Evolutionary conservation across 2,888 invertebrate genomes (phyloP), one percentile per base, ranked within the genome.

Genomic region (Ochropleura plecta): DNA sequence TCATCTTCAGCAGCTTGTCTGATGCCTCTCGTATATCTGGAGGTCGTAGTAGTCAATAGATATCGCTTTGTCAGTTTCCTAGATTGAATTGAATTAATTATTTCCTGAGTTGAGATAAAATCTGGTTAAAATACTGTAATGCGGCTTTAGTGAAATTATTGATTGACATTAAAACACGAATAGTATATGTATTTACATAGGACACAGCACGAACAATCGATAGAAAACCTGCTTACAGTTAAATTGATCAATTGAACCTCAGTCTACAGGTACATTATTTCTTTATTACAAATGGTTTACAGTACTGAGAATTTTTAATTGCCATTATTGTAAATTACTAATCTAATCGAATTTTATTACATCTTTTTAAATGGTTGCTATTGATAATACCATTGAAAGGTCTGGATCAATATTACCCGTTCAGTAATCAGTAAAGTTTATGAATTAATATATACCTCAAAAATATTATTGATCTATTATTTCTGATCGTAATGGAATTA

Each of bases 381-480:
- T 74, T 76, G 60, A 53, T 67, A 70, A 72, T 74, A 74, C 57
- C 70, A 77, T 40, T 74, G 71, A 62, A 72, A 79, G 66, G 65
- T 84, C 71, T 75, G 66, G 67, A 62, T 60, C 77, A 86, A 71
- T 72, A 70, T 76, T 76, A 68, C 63, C 62, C 69, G 62, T 81
- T 74, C 67, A 65, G 79, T 79, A 49, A 67, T 73, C 66, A 73
- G 69, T 74, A 70, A 83, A 73, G 18, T 64, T 81, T 66, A 69
- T 79, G 80, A 79, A 81, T 81, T 73, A 77, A 79, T 78, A 71
- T 80, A 76, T 78, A 78, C 79, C 72, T 78, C 83, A 82, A 78
- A 82, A 80, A 69, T 82, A 80, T 80, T 78, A 80, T 71, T 82
- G 83, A 78, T 79, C 71, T 80, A 80, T 76, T 80, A 76, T 12